Percentiles rank a stretch among this genome's conserved stretches.
Evolutionary conservation across 23 tunicate genomes (phyloP).

Genomic region (Trididemnum nubilum): DNA sequence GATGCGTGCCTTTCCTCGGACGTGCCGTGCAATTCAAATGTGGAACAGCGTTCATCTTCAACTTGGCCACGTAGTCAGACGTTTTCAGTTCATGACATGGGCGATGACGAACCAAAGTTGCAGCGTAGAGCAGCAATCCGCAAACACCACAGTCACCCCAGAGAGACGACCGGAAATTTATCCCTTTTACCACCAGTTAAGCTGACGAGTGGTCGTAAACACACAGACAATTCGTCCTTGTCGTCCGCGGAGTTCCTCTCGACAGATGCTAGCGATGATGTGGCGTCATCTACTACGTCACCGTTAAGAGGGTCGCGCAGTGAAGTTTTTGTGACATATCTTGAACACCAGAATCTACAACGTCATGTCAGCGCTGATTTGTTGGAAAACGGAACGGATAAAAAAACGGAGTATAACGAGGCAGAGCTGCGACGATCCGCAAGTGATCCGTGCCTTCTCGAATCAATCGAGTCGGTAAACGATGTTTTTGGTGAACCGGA

Average conservation of each 20-base stretch:
- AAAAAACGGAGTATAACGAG: not conserved
- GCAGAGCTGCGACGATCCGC: slow-evolving; percentile 25
- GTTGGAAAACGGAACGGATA: not conserved
- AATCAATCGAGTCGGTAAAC: not conserved
- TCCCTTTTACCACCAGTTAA: not conserved
- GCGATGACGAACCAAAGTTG: not conserved
- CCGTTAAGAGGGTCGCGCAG: not conserved
- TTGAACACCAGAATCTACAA: slow-evolving; percentile 10
- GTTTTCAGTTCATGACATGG: not conserved
- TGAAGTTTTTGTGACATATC: not conserved
- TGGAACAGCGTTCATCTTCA: slow-evolving; percentile 7
- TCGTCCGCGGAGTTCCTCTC: not conserved
- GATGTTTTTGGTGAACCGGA: slow-evolving; percentile 10
- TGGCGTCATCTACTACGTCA: not conserved
- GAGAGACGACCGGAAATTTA: slow-evolving; percentile 23
- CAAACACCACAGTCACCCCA: slow-evolving; percentile 59
- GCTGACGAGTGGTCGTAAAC: not conserved
- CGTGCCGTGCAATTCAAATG: not conserved
- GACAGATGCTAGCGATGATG: not conserved
- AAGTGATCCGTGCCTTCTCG: slow-evolving; percentile 58
- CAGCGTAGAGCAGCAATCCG: slow-evolving; percentile 39
- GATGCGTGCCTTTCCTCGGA: not conserved
- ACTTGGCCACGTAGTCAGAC: slow-evolving; percentile 34
- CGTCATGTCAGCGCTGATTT: slow-evolving; percentile 6
- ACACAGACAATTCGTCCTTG: not conserved